These are phyloP conservation scores for Malurus melanocephalus DNA, from an alignment of 2,113 vertebrate genomes.

Conservation along the genomic window DNA sequence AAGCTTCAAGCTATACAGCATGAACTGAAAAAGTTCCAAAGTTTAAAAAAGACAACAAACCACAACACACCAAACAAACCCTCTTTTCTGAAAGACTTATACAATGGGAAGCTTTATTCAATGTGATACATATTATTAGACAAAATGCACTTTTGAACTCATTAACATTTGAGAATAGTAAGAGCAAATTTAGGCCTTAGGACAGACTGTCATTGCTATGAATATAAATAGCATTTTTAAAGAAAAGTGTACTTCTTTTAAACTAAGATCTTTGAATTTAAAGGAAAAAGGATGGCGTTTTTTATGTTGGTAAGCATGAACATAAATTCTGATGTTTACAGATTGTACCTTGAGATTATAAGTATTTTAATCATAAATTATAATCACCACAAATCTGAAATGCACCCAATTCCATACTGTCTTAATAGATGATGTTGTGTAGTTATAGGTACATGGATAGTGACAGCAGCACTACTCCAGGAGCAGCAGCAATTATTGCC, in stretches of 20 bases:
- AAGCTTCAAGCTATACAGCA: not conserved
- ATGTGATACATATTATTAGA: not conserved
- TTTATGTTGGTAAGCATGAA: not conserved
- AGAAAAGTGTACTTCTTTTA: not conserved
- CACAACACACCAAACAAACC: not conserved
- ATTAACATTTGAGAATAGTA: not conserved
- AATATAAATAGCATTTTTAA: not conserved
- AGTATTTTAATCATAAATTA: not conserved
- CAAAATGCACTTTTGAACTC: not conserved
- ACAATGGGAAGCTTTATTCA: not conserved
- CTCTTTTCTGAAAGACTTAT: not conserved
- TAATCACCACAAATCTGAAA: not conserved
- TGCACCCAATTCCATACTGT: not conserved
- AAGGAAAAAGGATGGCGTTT: not conserved
- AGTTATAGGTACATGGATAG: not conserved
- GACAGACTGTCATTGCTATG: not conserved
- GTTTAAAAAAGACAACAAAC: not conserved
- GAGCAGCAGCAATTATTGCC: not conserved
- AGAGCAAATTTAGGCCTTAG: not conserved
- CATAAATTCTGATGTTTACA: not conserved
- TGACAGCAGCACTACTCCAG: not conserved
- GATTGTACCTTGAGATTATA: not conserved
- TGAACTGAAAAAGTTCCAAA: not conserved
- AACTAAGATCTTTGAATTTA: not conserved
- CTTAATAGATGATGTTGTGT: not conserved